Base-by-base conservation (phyloP, 1,140 invertebrate species). In the Druon quercuslanigerum region DNA sequence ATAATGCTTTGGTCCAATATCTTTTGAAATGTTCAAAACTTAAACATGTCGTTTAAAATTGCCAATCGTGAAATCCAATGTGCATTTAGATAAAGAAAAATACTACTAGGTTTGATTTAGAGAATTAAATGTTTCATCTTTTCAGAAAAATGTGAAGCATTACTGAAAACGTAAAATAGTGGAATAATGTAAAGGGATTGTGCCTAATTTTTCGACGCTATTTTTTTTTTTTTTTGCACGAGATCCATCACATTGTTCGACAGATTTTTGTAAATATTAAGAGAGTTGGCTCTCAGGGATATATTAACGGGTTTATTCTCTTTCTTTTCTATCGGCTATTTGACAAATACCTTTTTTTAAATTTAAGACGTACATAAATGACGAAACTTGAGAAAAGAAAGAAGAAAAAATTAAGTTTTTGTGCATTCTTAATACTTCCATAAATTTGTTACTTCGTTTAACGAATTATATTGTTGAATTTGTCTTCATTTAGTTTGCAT, bases 201-300 rank as follows among this genome's bases (percentile, higher is more conserved):
- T 60, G 54, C 54, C 54, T 60, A 60, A 56, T 56, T 17, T 16
- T 60, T 60, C 17, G 54, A 5, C 17, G 54, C 33, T 60, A 14
- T 33, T 25, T 33, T 60, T 60, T 33, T 25, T 33, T 60, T 60
- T 20, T 60, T 33, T 60, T 14, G 57, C 57, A 60, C 57, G 33
- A 60, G 57, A 33, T 60, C 20, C 56, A 25, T 57, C 19, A 25
- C 52, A 25, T 20, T 46, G 40, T 46, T 57, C 12, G 17, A 57
- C 56, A 33, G 19, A 57, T 7, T 19, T 19, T 57, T 57, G 56
- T 57, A 57, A 20, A 57, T 57, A 57, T 33, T 60, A 46, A 33
- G 57, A 60, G 57, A 60, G 57, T 33, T 60, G 13, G 25, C 20
- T 33, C 57, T 60, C 57, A 60, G 57, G 57, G 57, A 60, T 60